Base-by-base conservation (phyloP, 2,797 vertebrate genomes). In the Sciaenops ocellatus region DNA sequence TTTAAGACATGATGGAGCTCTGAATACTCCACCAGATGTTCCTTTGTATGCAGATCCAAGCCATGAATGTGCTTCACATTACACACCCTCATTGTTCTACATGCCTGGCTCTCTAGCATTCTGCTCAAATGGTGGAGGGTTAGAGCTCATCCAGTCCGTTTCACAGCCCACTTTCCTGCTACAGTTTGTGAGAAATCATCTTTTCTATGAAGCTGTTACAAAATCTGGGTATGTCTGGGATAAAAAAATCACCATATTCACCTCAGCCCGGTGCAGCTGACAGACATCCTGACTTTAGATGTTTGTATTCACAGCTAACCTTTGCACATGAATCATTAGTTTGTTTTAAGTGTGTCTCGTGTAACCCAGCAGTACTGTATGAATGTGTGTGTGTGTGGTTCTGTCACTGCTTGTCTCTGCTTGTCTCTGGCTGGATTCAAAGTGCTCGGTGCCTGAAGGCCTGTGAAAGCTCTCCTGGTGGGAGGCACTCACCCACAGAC, bases 11-110 rank as follows among this genome's bases (percentile, higher is more conserved):
- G 34, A 9, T 51, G 70, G 47, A 63, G 52, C 62, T 47, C 69
- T 79, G 51, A 86, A 76, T 54, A 41, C 51, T 70, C 30, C 16
- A 85, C 66, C 83, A 77, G 85, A 87, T 76, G 73, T 82, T 77
- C 65, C 56, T 77, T 12, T 61, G 63, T 42, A 50, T 63, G 65
- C 64, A 56, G 47, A 66, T 66, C 68, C 67, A 63, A 78, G 51
- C 48, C 65, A 10, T 55, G 50, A 77, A 78, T 78, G 52, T 73
- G 67, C 77, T 72, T 61, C 79, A 71, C 73, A 75, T 64, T 42
- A 42, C 64, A 73, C 76, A 59, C 46, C 46, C 30, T 68, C 61
- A 72, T 83, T 83, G 76, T 72, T 74, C 71, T 70, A 56, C 64
- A 68, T 20, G 34, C 61, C 55, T 48, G 54, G 26, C 62, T 72